phyloP scores from a whole-genome alignment of 2,797 vertebrate species.

The Lepilemur septentrionalis region DNA sequence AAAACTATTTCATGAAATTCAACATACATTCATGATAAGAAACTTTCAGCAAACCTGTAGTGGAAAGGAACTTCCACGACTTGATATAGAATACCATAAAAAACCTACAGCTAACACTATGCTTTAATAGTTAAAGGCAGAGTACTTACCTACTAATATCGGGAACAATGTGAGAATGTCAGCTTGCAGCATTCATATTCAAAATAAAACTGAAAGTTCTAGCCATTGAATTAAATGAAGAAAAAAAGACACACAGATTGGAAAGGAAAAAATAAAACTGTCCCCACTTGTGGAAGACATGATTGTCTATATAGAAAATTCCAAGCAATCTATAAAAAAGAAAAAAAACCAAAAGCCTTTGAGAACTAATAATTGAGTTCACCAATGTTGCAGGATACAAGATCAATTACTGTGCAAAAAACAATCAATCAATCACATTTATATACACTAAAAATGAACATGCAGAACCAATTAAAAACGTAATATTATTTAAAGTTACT shows the following conservation, averaged over 20 bases:
- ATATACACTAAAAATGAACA: background rate
- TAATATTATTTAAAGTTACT: background rate
- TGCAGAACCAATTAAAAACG: background rate
- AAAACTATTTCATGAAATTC: background rate
- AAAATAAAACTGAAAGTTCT: background rate
- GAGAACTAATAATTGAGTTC: background rate
- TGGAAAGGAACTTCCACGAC: background rate
- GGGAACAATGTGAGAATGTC: background rate
- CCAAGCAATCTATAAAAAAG: background rate
- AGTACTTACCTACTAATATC: background rate
- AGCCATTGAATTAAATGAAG: background rate
- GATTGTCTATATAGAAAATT: background rate
- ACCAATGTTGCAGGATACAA: background rate
- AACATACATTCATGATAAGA: background rate
- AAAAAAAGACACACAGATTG: background rate
- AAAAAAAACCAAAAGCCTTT: background rate
- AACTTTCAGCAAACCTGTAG: background rate
- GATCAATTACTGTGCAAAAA: background rate
- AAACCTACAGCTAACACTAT: background rate
- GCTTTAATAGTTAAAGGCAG: background rate
- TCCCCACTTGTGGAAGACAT: background rate
- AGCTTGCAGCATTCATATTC: background rate
- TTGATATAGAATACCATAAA: background rate
- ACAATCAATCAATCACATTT: background rate
- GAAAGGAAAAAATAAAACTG: background rate